These are phyloP conservation scores for Amphiprion ocellaris DNA, from an alignment of 2,113 vertebrate species.

Conservation along the genomic window DNA sequence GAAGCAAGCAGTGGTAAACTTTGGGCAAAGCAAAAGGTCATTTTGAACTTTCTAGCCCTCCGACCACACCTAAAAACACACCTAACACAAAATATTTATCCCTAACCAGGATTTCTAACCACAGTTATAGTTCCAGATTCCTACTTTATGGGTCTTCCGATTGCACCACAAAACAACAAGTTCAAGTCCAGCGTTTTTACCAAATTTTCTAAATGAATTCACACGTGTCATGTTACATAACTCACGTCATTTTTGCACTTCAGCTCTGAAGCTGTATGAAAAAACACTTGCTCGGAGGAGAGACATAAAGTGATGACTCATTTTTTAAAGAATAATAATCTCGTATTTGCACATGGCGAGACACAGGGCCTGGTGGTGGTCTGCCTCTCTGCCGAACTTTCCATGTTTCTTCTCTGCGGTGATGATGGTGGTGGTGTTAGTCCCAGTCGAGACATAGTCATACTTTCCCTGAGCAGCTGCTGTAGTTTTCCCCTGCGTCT, in stretches of 20 bases:
- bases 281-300: slow-evolving; percentile 30
- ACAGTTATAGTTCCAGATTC: slow-evolving; percentile 17
- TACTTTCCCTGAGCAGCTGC: slow-evolving; percentile 80
- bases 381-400: slow-evolving; percentile 73
- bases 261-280: slow-evolving; percentile 5
- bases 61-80: slow-evolving; percentile 24
- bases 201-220: slow-evolving; percentile 11
- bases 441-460: slow-evolving; percentile 73
- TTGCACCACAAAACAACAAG: slow-evolving; percentile 14
- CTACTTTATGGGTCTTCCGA: slow-evolving; percentile 15
- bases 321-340: slow-evolving; percentile 76
- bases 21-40: slow-evolving; percentile 10
- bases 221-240: slow-evolving; percentile 34
- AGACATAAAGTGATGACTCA: slow-evolving; percentile 71
- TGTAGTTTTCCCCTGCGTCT: slow-evolving; percentile 71
- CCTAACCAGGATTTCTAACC: slow-evolving; percentile 5
- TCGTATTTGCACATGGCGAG: slow-evolving; percentile 78
- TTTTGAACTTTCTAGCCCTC: slow-evolving; percentile 30
- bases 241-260: slow-evolving; percentile 27
- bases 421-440: slow-evolving; percentile 64
- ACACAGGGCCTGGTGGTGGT: slow-evolving; percentile 71
- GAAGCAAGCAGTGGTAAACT: slow-evolving; percentile 32
- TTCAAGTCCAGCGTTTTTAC: slow-evolving; percentile 9
- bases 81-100: slow-evolving; percentile 43
- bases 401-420: slow-evolving; percentile 82